Percentiles rank a stretch among this genome's conserved stretches.
phyloP scores from a whole-genome alignment of 2,888 invertebrate genomes.

The Lepidochrysops patricia region DNA sequence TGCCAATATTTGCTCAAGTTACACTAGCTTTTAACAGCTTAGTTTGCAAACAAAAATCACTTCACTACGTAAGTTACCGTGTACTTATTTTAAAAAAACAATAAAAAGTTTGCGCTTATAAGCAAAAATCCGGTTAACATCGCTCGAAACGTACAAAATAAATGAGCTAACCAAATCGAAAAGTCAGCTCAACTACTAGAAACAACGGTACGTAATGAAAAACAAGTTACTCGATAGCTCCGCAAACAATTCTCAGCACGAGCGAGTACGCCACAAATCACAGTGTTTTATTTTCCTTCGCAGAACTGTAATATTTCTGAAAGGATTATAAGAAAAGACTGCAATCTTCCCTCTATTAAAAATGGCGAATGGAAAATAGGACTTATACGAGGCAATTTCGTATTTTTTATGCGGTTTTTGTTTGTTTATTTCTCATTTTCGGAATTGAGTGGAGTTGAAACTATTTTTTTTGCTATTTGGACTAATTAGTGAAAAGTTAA shows the following conservation, averaged over 20 bases:
- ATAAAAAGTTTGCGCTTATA: background rate
- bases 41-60: no score
- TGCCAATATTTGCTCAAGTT: no score
- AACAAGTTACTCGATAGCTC: conserved; percentile 4
- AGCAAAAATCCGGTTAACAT: background rate
- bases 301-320: conserved; percentile 19
- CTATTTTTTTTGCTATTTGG: no score
- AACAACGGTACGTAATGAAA: background rate
- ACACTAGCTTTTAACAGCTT: no score
- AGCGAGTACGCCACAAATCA: conserved; percentile 20
- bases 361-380: conserved; percentile 14
- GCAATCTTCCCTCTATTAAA: conserved; percentile 20
- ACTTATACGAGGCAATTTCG: conserved; percentile 7
- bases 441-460: no score
- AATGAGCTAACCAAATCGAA: background rate
- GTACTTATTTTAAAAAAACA: no score
- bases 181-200: background rate
- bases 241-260: conserved; percentile 1
- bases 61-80: no score
- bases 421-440: background rate
- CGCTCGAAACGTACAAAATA: background rate
- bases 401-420: background rate
- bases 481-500: no score
- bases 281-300: conserved; percentile 18
- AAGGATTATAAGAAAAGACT: conserved; percentile 22